Base-by-base conservation (phyloP, 2,888 invertebrate genomes). In the Papilio elwesi region DNA sequence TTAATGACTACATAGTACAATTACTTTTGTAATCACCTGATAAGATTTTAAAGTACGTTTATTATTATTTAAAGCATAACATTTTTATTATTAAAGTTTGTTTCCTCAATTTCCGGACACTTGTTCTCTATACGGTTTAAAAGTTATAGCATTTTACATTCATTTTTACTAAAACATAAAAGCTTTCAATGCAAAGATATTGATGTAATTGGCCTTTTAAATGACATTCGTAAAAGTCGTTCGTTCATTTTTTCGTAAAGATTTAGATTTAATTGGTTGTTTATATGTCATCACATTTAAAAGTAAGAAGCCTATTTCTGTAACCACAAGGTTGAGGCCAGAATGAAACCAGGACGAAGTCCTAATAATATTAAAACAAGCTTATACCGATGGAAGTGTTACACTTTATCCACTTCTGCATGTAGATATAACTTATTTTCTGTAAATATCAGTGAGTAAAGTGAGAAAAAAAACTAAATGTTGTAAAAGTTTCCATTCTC, bases 271-370 rank as follows among this genome's bases (percentile, higher is more conserved):
- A 65, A 65, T 11, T 49, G 49, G 9, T 36, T n/a, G 3, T 51
- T 5, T 43, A n/a, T 63, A 47, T 70, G 64, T 52, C 70, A 53
- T 52, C 64, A 70, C 55, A 13, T 47, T 47, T 36, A 64, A 70
- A 70, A 70, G 64, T 47, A 70, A 70, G 13, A 48, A 49, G 16
- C 43, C 36, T 12, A 13, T 26, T 47, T 68, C 59, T 15, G 70
- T 52, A 51, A 51, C 47, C 53, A 64, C 64, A 70, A 70, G 64
- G 70, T 53, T 64, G 47, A 13, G 70, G 36, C 49, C 51, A 38
- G 53, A 38, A 55, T 11, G 53, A 53, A 9, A 36, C n/a, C 48
- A 59, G 36, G 38, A 36, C 36, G 26, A 59, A 36, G 38, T 59
- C 7, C 9, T 53, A 59, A 59, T 59, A 5, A 38, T 36, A 38